phyloP scores from a whole-genome alignment of 2,113 vertebrate genomes.

The Colinus virginianus region DNA sequence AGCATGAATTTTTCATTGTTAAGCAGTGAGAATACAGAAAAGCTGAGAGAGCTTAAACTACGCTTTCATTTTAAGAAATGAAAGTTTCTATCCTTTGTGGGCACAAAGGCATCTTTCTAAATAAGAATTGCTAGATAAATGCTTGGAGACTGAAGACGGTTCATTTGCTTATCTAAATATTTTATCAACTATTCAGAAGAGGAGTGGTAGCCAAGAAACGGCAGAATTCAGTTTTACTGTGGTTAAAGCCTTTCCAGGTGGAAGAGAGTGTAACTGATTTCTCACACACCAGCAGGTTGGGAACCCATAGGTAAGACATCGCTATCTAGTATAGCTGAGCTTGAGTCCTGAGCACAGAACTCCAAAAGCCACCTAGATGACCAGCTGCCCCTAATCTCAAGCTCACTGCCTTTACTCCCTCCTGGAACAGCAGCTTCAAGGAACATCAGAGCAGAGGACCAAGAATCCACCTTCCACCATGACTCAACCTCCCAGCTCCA shows the following conservation, averaged over 20 bases:
- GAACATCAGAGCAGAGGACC: not conserved
- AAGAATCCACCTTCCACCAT: not conserved
- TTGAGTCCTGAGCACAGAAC: not conserved
- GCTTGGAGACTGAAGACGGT: not conserved
- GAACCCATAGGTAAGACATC: not conserved
- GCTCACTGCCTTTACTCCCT: not conserved
- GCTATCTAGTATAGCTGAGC: not conserved
- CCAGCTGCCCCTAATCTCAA: not conserved
- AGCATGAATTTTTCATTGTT: not conserved
- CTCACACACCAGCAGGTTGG: not conserved
- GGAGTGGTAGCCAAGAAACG: not conserved
- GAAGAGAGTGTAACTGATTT: not conserved
- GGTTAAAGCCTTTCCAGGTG: not conserved
- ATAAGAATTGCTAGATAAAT: not conserved
- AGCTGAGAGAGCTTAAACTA: not conserved
- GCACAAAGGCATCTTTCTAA: not conserved
- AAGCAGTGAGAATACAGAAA: not conserved
- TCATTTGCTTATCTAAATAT: not conserved
- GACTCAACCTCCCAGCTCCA: not conserved
- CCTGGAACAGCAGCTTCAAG: not conserved
- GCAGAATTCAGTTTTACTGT: not conserved
- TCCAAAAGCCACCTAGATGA: not conserved
- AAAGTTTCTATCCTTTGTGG: not conserved
- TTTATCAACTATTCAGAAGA: not conserved
- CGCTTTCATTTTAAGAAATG: not conserved